Base-by-base conservation (phyloP, 2,113 vertebrate genomes). In the Sylvia atricapilla region DNA sequence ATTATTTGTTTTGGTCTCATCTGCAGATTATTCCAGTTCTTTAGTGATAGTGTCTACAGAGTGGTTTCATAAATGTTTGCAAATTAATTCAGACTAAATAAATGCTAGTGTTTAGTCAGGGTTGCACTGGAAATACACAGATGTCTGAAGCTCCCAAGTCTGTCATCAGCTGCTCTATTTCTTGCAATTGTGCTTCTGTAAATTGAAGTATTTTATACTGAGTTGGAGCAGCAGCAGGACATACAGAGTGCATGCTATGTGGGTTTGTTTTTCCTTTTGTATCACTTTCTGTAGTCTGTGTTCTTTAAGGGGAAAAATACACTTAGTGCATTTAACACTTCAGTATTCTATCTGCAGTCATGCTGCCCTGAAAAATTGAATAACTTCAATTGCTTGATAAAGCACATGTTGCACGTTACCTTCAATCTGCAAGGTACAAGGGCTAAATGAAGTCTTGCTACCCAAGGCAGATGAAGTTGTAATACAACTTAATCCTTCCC, bases 401-500 rank as follows among this genome's bases (percentile, higher is more conserved):
- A 83, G 33, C 22, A 60, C 33, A 39, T 66, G 28, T 81, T 90
- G 94, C 91, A 86, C 94, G 77, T 89, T 80, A 37, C 50, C 52
- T 91, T 78, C 23, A 83, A 14, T 89, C 95, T 96, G 89, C 52
- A 59, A 44, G 66, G 82, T 70, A 35, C 50, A 17, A 92, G 76
- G 39, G 11, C 87, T 95, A 94, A 94, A 86, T 73, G 73, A 86
- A 87, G 67, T 94, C 83, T 73, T 89, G 89, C 50, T 96, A 30
- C 53, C 73, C 77, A 80, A 82, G 90, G 89, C 81, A 95, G 75
- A 94, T 87, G 72, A 90, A 89, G 58, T 73, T 90, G 87, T 95
- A 80, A 89, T 97, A 95, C 94, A 95, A 84, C 93, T 95, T 97
- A 90, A 95, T 91, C 94, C 75, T 96, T 83, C 67, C 27, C 41